Percentiles rank a stretch among this genome's conserved stretches.
These are phyloP conservation scores for Vesta saturnalis DNA, from an alignment of 2,888 invertebrate species.

Conservation along the genomic window DNA sequence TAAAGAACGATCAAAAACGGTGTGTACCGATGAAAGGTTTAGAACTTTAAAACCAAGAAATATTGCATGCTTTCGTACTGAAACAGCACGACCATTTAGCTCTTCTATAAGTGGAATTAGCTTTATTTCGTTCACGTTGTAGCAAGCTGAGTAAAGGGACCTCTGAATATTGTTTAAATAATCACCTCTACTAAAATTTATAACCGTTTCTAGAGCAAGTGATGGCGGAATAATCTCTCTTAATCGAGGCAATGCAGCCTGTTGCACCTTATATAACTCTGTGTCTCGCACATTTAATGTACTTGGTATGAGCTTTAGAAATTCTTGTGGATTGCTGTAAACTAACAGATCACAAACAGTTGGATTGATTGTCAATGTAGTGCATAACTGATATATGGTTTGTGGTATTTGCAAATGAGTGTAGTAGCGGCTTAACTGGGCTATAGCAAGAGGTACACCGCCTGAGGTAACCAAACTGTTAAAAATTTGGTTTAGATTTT, in stretches of 20 bases:
- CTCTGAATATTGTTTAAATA: conserved; percentile 22
- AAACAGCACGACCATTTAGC: conserved; percentile 21
- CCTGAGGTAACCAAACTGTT: background rate
- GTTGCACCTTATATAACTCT: too few species aligned
- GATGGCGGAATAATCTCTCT: too few species aligned
- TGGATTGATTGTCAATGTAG: too few species aligned
- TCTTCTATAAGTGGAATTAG: conserved; percentile 14
- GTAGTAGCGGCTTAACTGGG: background rate
- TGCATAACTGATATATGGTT: background rate
- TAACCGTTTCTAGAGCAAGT: background rate
- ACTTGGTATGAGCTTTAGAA: too few species aligned
- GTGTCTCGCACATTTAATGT: too few species aligned
- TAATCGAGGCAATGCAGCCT: too few species aligned
- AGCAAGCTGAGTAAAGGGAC: conserved; percentile 23
- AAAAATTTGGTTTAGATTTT: background rate
- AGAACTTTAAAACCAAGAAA: conserved; percentile 23
- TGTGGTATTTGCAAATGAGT: background rate
- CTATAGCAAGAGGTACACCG: background rate
- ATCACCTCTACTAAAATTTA: conserved; percentile 26
- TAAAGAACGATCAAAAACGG: conserved; percentile 10
- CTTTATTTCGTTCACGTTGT: conserved; percentile 27
- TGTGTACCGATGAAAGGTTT: background rate
- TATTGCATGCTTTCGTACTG: conserved; percentile 35
- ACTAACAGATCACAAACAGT: too few species aligned
- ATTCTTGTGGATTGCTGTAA: too few species aligned